These are phyloP conservation scores for Coremacera marginata DNA, from an alignment of 2,888 invertebrate species.

Conservation along the genomic window DNA sequence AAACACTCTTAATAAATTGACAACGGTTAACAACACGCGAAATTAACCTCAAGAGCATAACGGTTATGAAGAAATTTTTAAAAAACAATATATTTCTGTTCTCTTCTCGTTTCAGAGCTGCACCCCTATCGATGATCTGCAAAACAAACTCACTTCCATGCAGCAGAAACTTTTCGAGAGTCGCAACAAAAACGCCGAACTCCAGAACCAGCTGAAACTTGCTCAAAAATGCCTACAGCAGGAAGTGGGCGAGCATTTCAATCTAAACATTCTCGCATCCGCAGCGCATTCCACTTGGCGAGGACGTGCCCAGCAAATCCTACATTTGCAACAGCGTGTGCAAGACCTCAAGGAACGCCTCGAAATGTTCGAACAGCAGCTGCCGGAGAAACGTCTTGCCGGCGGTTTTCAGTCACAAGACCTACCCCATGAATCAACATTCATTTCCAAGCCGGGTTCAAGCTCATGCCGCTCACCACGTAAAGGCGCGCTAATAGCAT, in stretches of 20 bases:
- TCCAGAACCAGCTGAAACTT: slow-evolving; percentile 79
- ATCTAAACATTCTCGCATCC: slow-evolving; percentile 73
- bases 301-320: slow-evolving; percentile 82
- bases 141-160: slow-evolving; percentile 68
- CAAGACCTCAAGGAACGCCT: slow-evolving; percentile 77
- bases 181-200: slow-evolving; percentile 77
- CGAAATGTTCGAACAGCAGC: slow-evolving; percentile 45
- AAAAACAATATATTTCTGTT: no score
- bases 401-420: neutral
- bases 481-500: neutral
- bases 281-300: slow-evolving; percentile 76
- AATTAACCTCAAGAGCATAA: no score
- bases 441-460: neutral
- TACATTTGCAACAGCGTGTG: slow-evolving; percentile 77
- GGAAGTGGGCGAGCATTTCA: slow-evolving; percentile 81
- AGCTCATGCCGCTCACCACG: neutral
- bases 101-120: slow-evolving; percentile 21
- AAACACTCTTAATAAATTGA: no score
- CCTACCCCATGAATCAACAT: neutral
- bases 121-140: slow-evolving; percentile 71
- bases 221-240: slow-evolving; percentile 81
- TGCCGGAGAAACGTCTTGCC: neutral
- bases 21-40: no score
- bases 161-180: slow-evolving; percentile 77
- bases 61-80: no score